Conservation (phyloP, 2,888 invertebrate species). For the Xestobium rufovillosum region DNA sequence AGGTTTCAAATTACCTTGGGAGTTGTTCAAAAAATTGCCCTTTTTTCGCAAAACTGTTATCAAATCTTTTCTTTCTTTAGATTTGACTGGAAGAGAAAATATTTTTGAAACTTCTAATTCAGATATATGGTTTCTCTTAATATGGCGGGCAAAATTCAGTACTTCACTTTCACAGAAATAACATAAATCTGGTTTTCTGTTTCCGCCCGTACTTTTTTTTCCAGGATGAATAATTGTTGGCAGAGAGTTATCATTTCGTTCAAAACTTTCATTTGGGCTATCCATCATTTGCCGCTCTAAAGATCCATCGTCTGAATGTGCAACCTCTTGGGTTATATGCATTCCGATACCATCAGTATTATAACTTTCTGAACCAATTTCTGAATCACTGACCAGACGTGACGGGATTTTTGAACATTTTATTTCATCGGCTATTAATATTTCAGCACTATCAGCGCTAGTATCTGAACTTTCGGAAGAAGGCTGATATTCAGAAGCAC, state of each 20-base stretch:
- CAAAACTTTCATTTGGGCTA: too few species aligned
- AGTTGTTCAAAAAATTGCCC: constrained; percentile 5
- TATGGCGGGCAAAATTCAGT: constrained; percentile 4
- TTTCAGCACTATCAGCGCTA: too few species aligned
- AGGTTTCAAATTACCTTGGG: neutral
- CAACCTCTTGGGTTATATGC: too few species aligned
- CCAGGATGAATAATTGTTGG: neutral
- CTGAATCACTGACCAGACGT: too few species aligned
- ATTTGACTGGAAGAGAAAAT: neutral
- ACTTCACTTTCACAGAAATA: constrained; percentile 5
- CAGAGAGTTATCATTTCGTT: neutral
- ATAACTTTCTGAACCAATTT: too few species aligned
- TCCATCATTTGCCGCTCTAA: too few species aligned
- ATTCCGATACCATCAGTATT: too few species aligned
- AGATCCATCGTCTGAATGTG: too few species aligned
- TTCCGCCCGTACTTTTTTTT: constrained; percentile 3
- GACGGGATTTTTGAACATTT: too few species aligned
- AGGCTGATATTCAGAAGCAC: too few species aligned
- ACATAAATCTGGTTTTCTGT: constrained; percentile 7
- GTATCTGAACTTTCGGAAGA: too few species aligned
- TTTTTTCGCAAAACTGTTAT: constrained; percentile 5
- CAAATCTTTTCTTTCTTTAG: neutral
- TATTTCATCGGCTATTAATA: too few species aligned
- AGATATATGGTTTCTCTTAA: neutral
- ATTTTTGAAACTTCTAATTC: constrained; percentile 6